Base-by-base conservation (phyloP, 2,113 vertebrate species). In the Climacteris rufus region DNA sequence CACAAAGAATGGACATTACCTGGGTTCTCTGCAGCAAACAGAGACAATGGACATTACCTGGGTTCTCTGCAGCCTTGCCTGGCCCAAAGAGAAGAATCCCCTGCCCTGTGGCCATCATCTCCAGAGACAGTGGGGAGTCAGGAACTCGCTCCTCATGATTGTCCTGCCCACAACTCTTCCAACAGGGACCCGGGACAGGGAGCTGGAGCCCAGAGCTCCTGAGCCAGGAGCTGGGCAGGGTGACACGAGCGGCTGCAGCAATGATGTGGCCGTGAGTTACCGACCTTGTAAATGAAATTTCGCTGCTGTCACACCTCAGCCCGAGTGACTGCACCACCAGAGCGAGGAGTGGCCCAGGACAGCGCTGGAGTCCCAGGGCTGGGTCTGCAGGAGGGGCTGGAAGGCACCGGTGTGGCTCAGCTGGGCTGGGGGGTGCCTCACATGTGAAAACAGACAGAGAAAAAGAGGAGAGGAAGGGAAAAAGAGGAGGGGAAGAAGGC, bases 231-330 rank as follows among this genome's bases (percentile, higher is more conserved):
- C 92, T 93, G 74, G 91, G 77, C 85, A 56, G 21, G 70, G 78
- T 91, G 78, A 82, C 15, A 25, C 22, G 22, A 37, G 76, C 53
- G 92, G 88, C 85, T 94, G 90, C 35, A 96, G 82, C 84, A 96
- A 70, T n/a, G n/a, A n/a, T n/a, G n/a, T n/a, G n/a, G n/a, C n/a
- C n/a, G n/a, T n/a, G n/a, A n/a, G n/a, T n/a, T n/a, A n/a, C n/a
- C n/a, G n/a, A n/a, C n/a, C n/a, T n/a, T n/a, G n/a, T n/a, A n/a
- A n/a, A n/a, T n/a, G n/a, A n/a, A n/a, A n/a, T n/a, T n/a, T n/a
- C n/a, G n/a, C n/a, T n/a, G n/a, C n/a, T n/a, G n/a, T n/a, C n/a
- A n/a, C n/a, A n/a, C n/a, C n/a, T n/a, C n/a, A n/a, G n/a, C n/a
- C n/a, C n/a, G n/a, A n/a, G n/a, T n/a, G n/a, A n/a, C n/a, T n/a